Evolutionary conservation across 2,888 invertebrate species (phyloP).

Genomic region (Thymelicus acteon): DNA sequence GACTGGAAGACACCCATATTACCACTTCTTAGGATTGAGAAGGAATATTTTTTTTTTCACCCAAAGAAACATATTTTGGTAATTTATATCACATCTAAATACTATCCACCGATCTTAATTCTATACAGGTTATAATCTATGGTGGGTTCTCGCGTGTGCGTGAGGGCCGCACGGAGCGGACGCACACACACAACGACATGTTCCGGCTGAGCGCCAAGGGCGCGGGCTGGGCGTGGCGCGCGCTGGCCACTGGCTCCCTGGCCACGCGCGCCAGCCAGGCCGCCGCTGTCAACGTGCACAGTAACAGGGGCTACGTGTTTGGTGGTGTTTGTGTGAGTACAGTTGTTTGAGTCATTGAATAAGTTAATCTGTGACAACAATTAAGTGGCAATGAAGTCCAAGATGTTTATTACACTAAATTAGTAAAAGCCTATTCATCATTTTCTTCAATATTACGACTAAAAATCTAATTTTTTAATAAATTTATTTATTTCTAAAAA

Average conservation of each 20-base stretch:
- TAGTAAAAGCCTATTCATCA: no score
- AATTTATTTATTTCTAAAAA: no score
- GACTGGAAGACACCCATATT: no score
- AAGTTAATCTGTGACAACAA: no score
- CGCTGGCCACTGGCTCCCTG: conserved; percentile 48
- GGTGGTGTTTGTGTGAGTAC: conserved; percentile 90
- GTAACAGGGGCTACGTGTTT: conserved; percentile 90
- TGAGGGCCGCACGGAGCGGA: conserved; percentile 69
- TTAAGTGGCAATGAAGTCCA: no score
- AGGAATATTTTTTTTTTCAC: no score
- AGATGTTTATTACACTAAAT: no score
- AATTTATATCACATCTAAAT: no score
- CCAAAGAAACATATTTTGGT: no score
- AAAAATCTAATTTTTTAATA: no score
- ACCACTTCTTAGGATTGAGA: no score
- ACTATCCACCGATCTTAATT: background rate
- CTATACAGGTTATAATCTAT: conserved; percentile 69
- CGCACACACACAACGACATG: conserved; percentile 75
- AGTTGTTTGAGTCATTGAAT: background rate
- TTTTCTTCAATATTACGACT: no score
- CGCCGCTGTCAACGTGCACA: conserved; percentile 83
- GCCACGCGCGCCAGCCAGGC: conserved; percentile 90
- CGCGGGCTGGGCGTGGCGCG: conserved; percentile 61
- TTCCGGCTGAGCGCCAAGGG: conserved; percentile 80
- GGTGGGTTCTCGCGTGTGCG: conserved; percentile 77